Conservation (phyloP, 2,888 invertebrate genomes). For the Megamerina dolium region DNA sequence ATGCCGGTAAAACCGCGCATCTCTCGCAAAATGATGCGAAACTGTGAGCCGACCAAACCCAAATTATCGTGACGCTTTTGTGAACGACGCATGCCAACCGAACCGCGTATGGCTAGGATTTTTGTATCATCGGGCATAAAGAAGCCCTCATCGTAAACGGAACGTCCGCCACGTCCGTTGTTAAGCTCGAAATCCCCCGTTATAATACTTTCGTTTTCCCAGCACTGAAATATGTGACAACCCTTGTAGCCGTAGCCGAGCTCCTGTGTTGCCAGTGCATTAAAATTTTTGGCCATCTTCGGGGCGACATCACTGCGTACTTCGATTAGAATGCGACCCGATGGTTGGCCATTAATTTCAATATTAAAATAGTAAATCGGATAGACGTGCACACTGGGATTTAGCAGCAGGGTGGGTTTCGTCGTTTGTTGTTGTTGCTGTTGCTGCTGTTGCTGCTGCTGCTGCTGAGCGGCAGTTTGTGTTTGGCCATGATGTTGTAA, state of each 20-base stretch:
- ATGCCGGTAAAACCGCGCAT: conserved; percentile 79
- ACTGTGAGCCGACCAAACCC: conserved; percentile 80
- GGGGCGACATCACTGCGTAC: conserved; percentile 73
- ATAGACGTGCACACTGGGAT: conserved; percentile 54
- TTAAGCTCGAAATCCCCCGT: conserved; percentile 76
- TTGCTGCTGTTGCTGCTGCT: conserved; percentile 13
- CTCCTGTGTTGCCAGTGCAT: conserved; percentile 65
- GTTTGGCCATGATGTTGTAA: conserved; percentile 17
- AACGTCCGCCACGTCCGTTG: conserved; percentile 72
- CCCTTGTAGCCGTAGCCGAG: conserved; percentile 72
- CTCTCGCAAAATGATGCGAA: conserved; percentile 73
- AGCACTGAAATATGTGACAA: conserved; percentile 74
- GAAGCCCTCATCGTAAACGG: conserved; percentile 69
- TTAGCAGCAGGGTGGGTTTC: conserved; percentile 49
- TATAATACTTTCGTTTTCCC: conserved; percentile 76
- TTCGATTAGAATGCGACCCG: conserved; percentile 70
- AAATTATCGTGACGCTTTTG: conserved; percentile 73
- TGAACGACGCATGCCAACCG: conserved; percentile 75
- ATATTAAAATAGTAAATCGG: conserved; percentile 73
- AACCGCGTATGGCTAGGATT: conserved; percentile 66
- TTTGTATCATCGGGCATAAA: conserved; percentile 79
- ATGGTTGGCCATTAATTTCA: conserved; percentile 64
- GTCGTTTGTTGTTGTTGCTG: conserved; percentile 23
- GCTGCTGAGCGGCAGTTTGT: too few relatives aligned
- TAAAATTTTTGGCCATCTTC: conserved; percentile 75